phyloP scores from a whole-genome alignment of 1,140 invertebrate species.

The Drosophila jambulina region DNA sequence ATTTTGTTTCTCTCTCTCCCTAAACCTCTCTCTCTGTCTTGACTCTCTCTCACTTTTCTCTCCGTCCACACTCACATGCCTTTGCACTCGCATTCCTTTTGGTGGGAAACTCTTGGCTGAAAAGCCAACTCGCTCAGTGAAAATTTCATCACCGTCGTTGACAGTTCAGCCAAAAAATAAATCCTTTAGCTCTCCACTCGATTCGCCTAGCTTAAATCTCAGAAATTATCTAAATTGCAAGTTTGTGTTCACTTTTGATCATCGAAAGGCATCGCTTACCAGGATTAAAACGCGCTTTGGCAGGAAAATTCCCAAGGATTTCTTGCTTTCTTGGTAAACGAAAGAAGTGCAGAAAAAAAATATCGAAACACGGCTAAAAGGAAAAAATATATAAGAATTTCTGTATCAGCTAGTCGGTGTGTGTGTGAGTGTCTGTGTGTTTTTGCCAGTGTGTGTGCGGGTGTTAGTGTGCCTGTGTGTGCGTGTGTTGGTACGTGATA shows the following conservation, averaged over 20 bases:
- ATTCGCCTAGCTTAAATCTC: constrained; percentile 53
- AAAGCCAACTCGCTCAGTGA: constrained; percentile 72
- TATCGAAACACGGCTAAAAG: constrained; percentile 73
- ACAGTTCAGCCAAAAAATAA: constrained; percentile 64
- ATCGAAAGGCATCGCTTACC: constrained; percentile 13
- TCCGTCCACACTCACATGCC: constrained; percentile 30
- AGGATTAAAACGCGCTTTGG: background rate
- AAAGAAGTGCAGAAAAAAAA: constrained; percentile 55
- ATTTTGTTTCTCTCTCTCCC: constrained; percentile 14
- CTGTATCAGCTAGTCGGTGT: constrained; percentile 76
- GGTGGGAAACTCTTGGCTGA: constrained; percentile 75
- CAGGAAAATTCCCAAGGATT: constrained; percentile 26
- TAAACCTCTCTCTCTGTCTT: constrained; percentile 1
- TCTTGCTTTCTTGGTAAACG: constrained; percentile 20
- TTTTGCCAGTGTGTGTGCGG: constrained; percentile 18
- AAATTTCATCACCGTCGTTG: constrained; percentile 84
- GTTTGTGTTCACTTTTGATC: constrained; percentile 44
- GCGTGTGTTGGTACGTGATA: constrained; percentile 66
- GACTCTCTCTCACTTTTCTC: constrained; percentile 5
- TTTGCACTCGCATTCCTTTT: constrained; percentile 58
- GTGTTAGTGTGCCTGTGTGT: constrained; percentile 23
- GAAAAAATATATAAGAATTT: constrained; percentile 61
- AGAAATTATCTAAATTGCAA: constrained; percentile 44
- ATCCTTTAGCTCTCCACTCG: constrained; percentile 54
- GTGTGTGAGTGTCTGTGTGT: constrained; percentile 31